These are phyloP conservation scores for Caenorhabditis zanzibari DNA, from an alignment of 2,888 invertebrate species.

Conservation along the genomic window DNA sequence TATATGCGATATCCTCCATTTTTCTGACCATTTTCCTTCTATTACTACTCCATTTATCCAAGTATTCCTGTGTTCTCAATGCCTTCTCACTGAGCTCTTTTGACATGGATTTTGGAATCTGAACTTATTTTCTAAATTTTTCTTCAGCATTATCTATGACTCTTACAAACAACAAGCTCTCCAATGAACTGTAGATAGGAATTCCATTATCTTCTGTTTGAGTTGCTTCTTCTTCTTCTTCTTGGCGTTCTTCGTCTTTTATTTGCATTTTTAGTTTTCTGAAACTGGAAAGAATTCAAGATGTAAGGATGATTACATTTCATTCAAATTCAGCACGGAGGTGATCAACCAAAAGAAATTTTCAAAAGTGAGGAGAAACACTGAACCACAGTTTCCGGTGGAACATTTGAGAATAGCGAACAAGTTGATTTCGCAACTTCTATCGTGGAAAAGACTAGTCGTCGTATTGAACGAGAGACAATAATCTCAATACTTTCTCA, in stretches of 20 bases:
- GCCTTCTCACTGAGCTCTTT: slow-evolving; percentile 49
- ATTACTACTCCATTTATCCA: slow-evolving; percentile 62
- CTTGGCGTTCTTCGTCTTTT: slow-evolving; percentile 28
- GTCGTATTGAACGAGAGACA: neutral
- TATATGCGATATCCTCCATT: slow-evolving; percentile 40
- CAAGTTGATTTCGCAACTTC: neutral
- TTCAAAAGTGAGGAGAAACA: neutral
- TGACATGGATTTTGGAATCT: slow-evolving; percentile 59
- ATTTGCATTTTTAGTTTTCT: slow-evolving; percentile 51
- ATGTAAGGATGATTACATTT: neutral
- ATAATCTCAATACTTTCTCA: neutral
- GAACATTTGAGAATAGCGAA: neutral
- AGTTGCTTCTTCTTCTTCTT: neutral
- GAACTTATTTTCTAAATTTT: neutral
- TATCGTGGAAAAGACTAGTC: neutral
- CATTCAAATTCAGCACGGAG: neutral
- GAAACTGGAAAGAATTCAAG: neutral
- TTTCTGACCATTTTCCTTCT: slow-evolving; percentile 48
- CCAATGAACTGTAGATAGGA: slow-evolving; percentile 53
- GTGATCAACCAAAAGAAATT: neutral
- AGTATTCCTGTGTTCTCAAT: slow-evolving; percentile 26
- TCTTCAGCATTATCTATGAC: neutral
- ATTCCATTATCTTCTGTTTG: slow-evolving; percentile 46
- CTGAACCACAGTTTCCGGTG: neutral
- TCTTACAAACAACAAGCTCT: slow-evolving; percentile 55